Evolutionary conservation across 2,113 vertebrate species (phyloP), one percentile per base, ranked within the genome.

Genomic region (Calypte anna): DNA sequence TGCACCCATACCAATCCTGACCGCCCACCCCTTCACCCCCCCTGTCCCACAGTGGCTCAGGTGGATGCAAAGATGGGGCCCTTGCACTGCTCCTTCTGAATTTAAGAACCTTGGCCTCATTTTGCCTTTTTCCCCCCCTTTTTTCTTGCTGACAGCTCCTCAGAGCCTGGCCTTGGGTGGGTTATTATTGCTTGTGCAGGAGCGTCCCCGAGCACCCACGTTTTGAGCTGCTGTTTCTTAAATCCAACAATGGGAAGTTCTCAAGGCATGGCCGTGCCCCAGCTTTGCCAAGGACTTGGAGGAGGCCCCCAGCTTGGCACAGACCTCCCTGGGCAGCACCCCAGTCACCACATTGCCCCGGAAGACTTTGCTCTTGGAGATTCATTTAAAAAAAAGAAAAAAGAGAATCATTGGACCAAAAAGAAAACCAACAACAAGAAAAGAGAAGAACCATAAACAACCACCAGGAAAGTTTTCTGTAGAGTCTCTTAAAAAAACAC

Each of bases 131-230:
- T 59, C 40, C 2, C 0, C 4, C 14, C 2, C 9, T 50, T 68
- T 33, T 50, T n/a, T 19, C 81, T 61, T 18, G 38, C 75, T 67
- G 79, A 30, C 13, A 9, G 30, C 53, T 54, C 51, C 66, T 53
- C 64, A 57, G 61, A 57, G 31, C 54, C 58, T 0, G 0, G 43
- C 33, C 27, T 24, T 2, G 30, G 61, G 31, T 16, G 51, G 46
- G 33, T 82, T 76, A 70, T 97, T 97, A 97, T 97, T 97, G 96
- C 96, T 97, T 96, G 80, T 48, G 79, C 82, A 86, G 90, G 70
- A 86, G 46, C 0, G 0, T 30, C 50, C 66, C 85, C 0, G 0
- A 70, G 50, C 46, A 55, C 51, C 19, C 7, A 1, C 1, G 1
- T 4, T 46, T 66, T 69, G 76, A 73, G 63, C 43, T 72, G 67